These are phyloP conservation scores for Cyclopterus lumpus DNA, from an alignment of 2,797 vertebrate species.

Conservation along the genomic window DNA sequence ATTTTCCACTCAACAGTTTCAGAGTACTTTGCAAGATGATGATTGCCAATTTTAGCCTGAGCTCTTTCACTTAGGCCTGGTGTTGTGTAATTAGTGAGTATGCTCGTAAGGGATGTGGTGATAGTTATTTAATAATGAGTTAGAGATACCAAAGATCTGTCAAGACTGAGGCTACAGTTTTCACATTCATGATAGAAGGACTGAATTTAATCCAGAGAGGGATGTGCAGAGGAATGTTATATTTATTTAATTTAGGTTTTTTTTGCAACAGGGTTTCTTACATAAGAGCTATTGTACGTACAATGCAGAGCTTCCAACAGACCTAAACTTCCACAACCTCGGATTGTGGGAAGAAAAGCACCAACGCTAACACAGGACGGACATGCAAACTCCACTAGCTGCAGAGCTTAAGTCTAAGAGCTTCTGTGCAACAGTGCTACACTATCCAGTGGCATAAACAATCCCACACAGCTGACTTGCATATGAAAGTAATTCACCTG, in stretches of 20 bases:
- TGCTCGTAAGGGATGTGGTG: not conserved
- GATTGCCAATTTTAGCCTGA: conserved; percentile 43
- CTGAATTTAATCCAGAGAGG: not conserved
- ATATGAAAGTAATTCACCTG: not conserved
- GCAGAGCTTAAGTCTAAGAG: not conserved
- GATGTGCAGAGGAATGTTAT: not conserved
- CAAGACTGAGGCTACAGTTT: conserved; percentile 5
- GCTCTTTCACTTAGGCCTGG: conserved; percentile 37
- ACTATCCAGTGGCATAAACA: not conserved
- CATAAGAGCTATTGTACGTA: not conserved
- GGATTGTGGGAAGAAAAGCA: not conserved
- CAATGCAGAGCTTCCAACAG: not conserved
- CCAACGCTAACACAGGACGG: not conserved
- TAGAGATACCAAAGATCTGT: not conserved
- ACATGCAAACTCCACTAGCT: not conserved
- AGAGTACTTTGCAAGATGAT: conserved; percentile 46
- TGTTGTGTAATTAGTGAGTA: conserved; percentile 42
- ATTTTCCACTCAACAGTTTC: conserved; percentile 60
- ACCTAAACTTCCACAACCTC: not conserved
- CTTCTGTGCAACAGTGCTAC: not conserved
- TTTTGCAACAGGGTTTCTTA: not conserved
- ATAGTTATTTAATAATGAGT: conserved; percentile 29
- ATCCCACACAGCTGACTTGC: not conserved
- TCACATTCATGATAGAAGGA: conserved; percentile 4
- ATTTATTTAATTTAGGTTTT: not conserved